Percentiles rank a stretch among this genome's conserved stretches.
Evolutionary conservation across 2,888 invertebrate species (phyloP).

Genomic region (Aphidius colemani): DNA sequence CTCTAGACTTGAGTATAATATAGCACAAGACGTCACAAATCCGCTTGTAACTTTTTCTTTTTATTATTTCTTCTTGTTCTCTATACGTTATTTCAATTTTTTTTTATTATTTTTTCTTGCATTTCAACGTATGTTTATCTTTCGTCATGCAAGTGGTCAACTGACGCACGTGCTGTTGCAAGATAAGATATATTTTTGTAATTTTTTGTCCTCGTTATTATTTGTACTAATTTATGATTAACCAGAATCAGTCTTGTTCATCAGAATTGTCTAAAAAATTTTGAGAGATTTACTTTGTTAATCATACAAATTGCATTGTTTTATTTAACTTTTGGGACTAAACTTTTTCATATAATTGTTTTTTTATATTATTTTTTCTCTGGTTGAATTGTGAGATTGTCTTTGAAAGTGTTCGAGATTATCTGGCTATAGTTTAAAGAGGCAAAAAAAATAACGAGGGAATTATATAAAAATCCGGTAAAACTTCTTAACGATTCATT

Average conservation of each 20-base stretch:
- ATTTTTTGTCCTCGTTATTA: conserved; percentile 19
- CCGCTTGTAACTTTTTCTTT: conserved; percentile 27
- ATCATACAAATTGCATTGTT: no score
- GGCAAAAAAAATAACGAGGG: conserved; percentile 4
- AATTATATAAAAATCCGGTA: conserved; percentile 46
- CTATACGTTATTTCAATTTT: no score
- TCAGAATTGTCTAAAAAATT: background rate
- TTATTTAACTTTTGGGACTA: no score
- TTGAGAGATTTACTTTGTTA: no score
- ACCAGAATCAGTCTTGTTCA: no score
- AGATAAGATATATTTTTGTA: conserved; percentile 53
- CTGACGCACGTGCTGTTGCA: conserved; percentile 49
- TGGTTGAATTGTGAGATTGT: conserved; percentile 11
- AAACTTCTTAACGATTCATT: conserved; percentile 52
- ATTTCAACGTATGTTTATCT: conserved; percentile 2
- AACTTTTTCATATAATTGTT: no score
- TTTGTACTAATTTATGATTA: background rate
- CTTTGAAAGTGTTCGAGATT: conserved; percentile 13
- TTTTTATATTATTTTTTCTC: background rate
- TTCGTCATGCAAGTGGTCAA: conserved; percentile 20
- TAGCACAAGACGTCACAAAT: conserved; percentile 32
- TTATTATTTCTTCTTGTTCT: conserved; percentile 5
- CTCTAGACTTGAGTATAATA: conserved; percentile 24
- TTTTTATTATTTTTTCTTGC: no score
- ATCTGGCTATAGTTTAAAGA: conserved; percentile 12